These are phyloP conservation scores for Orius laevigatus DNA, from an alignment of 1,140 invertebrate genomes.

Conservation along the genomic window DNA sequence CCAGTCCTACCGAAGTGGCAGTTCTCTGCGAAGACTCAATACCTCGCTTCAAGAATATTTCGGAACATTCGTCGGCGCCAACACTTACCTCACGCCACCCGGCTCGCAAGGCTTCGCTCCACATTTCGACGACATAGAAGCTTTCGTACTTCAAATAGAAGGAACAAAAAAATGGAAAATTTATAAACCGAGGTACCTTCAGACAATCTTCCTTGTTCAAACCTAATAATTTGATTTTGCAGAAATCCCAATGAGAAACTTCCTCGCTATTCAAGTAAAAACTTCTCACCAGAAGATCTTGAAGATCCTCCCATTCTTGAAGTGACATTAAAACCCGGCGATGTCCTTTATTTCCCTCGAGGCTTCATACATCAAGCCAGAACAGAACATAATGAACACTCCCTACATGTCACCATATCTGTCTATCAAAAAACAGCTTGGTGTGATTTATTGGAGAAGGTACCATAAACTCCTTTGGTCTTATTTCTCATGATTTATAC, in stretches of 20 bases:
- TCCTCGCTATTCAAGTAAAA: conserved; percentile 63
- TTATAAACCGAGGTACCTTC: conserved; percentile 50
- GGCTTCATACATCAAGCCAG: conserved; percentile 85
- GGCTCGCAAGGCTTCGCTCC: conserved; percentile 94
- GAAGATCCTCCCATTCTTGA: conserved; percentile 65
- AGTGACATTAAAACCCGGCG: conserved; percentile 64
- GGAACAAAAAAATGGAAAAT: conserved; percentile 89
- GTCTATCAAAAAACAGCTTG: conserved; percentile 82
- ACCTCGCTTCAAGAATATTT: conserved; percentile 82
- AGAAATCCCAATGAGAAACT: conserved; percentile 41
- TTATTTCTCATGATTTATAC: not conserved
- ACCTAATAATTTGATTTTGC: conserved; percentile 12
- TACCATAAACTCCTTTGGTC: conserved; percentile 21
- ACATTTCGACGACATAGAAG: conserved; percentile 98
- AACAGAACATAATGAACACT: conserved; percentile 58
- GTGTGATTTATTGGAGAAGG: conserved; percentile 70
- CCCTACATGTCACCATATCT: conserved; percentile 83
- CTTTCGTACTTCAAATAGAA: conserved; percentile 91
- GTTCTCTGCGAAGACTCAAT: not conserved
- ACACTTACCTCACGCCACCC: conserved; percentile 90
- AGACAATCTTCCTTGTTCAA: not conserved
- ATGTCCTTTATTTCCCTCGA: conserved; percentile 81
- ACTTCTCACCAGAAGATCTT: conserved; percentile 62
- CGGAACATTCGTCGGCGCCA: conserved; percentile 82
- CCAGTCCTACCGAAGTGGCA: conserved; percentile 39